A percentile compares a stretch with the other conserved stretches of the same genome.
These are phyloP conservation scores for Papilio elwesi DNA, from an alignment of 2,888 invertebrate species.

Conservation along the genomic window DNA sequence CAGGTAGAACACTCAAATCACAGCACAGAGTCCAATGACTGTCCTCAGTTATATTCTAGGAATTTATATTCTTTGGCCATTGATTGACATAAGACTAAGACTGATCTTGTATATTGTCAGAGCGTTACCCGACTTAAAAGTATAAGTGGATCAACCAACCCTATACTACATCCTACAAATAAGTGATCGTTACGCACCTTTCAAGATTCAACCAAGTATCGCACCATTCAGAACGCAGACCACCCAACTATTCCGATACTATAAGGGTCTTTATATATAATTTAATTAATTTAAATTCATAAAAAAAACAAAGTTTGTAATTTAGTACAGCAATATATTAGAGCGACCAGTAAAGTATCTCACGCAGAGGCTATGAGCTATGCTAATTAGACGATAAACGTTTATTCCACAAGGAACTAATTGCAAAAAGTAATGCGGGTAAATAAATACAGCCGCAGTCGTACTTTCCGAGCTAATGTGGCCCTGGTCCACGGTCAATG, in stretches of 20 bases:
- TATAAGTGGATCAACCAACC: no score
- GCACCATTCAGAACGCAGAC: background rate
- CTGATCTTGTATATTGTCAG: background rate
- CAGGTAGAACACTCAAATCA: background rate
- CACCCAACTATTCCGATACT: background rate
- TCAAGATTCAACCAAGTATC: slow-evolving; percentile 3
- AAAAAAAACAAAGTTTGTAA: slow-evolving; percentile 8
- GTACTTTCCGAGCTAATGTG: slow-evolving; percentile 14
- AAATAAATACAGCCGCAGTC: slow-evolving; percentile 29
- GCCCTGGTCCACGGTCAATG: slow-evolving; percentile 6
- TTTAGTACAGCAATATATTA: slow-evolving; percentile 24
- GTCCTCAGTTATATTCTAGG: background rate
- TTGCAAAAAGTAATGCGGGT: slow-evolving; percentile 31
- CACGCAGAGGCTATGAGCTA: slow-evolving; percentile 16
- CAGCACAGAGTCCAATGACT: background rate
- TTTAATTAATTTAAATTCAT: slow-evolving; percentile 8
- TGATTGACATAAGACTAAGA: background rate
- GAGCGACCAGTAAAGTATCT: slow-evolving; percentile 22
- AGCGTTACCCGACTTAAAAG: background rate
- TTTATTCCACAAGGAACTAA: slow-evolving; percentile 32
- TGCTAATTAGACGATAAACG: slow-evolving; percentile 36
- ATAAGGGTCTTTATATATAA: slow-evolving; percentile 3
- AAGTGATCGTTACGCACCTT: slow-evolving; percentile 8
- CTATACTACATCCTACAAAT: background rate
- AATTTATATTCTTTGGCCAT: background rate